Conservation (phyloP, 2,888 invertebrate species). For the Hypselothyrea guttata region DNA sequence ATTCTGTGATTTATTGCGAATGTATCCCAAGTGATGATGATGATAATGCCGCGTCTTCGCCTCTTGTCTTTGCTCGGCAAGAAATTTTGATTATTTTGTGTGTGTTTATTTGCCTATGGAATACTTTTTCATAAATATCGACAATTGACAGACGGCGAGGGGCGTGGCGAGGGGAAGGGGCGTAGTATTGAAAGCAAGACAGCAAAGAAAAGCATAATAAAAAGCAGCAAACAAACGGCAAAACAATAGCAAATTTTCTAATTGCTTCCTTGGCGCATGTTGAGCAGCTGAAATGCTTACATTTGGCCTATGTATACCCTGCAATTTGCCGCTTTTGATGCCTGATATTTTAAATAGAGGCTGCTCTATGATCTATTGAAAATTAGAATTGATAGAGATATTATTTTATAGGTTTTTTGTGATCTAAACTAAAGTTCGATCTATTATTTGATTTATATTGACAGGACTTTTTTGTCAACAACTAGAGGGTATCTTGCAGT, state of each 20-base stretch:
- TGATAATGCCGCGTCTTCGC: constrained; percentile 11
- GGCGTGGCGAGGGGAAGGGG: background rate
- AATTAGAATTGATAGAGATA: too few relatives aligned
- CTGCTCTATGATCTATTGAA: too few relatives aligned
- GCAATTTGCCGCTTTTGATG: background rate
- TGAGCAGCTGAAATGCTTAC: constrained; percentile 16
- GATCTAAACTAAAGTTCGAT: too few relatives aligned
- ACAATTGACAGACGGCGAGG: constrained; percentile 37
- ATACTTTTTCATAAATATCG: constrained; percentile 41
- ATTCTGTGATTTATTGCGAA: constrained; percentile 14
- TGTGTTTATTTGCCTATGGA: constrained; percentile 41
- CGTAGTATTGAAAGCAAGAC: background rate
- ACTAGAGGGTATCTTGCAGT: too few relatives aligned
- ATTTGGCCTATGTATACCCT: constrained; percentile 24
- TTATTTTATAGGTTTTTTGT: too few relatives aligned
- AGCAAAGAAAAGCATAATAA: background rate
- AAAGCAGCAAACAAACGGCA: constrained; percentile 17
- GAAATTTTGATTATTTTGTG: constrained; percentile 34
- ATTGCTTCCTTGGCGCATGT: constrained; percentile 46
- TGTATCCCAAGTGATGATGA: constrained; percentile 9
- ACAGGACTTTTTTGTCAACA: too few relatives aligned
- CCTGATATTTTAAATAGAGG: too few relatives aligned
- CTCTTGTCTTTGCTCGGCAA: background rate
- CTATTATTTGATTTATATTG: too few relatives aligned
- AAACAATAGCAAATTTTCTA: constrained; percentile 46